These are phyloP conservation scores for Premnoplex brunnescens DNA, from an alignment of 2,797 vertebrate genomes.

Conservation along the genomic window DNA sequence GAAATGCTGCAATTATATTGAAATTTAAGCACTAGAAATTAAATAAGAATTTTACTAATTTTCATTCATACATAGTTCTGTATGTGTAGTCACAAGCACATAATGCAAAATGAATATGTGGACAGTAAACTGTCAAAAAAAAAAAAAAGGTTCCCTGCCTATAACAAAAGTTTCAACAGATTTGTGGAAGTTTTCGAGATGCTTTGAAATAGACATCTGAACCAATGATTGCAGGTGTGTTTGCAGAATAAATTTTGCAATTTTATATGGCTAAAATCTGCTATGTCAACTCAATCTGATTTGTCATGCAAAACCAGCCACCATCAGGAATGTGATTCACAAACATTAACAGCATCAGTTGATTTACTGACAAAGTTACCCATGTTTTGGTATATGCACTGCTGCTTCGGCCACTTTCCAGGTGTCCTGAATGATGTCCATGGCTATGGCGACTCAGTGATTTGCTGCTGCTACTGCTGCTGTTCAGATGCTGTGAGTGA, in stretches of 20 bases:
- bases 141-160: background rate
- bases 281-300: background rate
- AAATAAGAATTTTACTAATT: background rate
- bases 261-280: background rate
- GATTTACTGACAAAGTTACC: slow-evolving; percentile 41
- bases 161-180: background rate
- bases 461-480: background rate
- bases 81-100: background rate
- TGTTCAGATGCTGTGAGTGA: background rate
- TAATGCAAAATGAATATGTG: background rate
- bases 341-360: background rate
- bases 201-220: background rate
- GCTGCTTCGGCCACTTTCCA: background rate
- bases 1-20: background rate
- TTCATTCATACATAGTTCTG: background rate
- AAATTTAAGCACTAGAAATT: background rate
- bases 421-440: background rate
- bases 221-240: background rate
- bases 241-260: background rate
- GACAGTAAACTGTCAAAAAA: background rate
- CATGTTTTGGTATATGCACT: background rate
- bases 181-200: background rate
- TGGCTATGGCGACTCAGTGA: background rate
- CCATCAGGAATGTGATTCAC: background rate
- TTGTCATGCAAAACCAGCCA: background rate